Evolutionary conservation across 1,140 invertebrate species (phyloP), one percentile per base, ranked within the genome.

Genomic region (Cotesia typhae): DNA sequence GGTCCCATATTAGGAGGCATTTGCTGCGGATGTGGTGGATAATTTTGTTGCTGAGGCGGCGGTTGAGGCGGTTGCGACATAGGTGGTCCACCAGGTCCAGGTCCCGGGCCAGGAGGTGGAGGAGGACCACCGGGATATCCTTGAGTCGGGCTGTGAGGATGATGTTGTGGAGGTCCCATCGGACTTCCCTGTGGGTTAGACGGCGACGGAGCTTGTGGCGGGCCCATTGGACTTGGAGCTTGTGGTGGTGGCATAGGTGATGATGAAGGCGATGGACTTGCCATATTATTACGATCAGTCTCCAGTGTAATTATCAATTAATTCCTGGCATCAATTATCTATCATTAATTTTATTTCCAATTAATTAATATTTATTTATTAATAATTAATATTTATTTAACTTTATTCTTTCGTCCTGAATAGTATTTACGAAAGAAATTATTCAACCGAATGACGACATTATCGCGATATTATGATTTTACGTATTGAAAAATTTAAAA

Each of bases 181-280:
- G 84, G 85, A 67, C 84, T 85, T 1, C 92, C 92, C 71, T 90
- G 91, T 3, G 91, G 90, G 76, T 83, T 88, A 20, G 83, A 88
- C n/a, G 93, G 93, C 7, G 93, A 94, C 12, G 93, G 93, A 59
- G 92, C 92, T 83, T 92, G 92, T 9, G 93, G 94, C 3, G 93
- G 93, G 0, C 93, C 94, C 94, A 94, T 94, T 1, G 93, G 93
- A 79, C 93, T 94, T 14, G 94, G 93, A 1, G 92, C 92, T 82
- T 94, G 93, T 4, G 93, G 93, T 51, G 93, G 93, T 70, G 93
- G 93, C 93, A 94, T 94, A 20, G 93, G 93, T 78, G 93, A 94
- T 72, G 90, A 93, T 83, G 93, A 92, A 57, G 93, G 93, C 73
- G 93, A 94, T 53, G 93, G 92, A 85, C 93, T 94, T 79, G 93